Evolutionary conservation across 2,888 invertebrate genomes (phyloP), one percentile per base, ranked within the genome.

Genomic region (Conistra vaccinii): DNA sequence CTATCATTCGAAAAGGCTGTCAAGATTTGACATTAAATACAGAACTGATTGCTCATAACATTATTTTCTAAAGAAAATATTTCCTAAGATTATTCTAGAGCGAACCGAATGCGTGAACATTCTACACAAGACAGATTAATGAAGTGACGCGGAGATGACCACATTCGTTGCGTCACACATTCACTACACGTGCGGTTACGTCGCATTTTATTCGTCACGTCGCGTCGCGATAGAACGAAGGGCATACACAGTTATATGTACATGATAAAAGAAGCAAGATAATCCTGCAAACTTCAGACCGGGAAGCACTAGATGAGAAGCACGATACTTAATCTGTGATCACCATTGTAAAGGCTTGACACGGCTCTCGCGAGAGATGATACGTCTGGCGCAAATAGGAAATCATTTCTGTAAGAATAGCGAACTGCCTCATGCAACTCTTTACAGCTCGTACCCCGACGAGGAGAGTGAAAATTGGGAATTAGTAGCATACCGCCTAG

Each of bases 101-200:
- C 35, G 69, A 12, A 58, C n/a, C 17, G 53, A 69, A 66, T 42
- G 53, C 32, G 63, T 60, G 26, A 61, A 10, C 58, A 45, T 35
- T 29, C 26, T 51, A 69, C 45, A 66, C 29, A 62, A 79, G 67
- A 58, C 55, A 76, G 55, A 71, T 67, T 65, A 60, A 83, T 77
- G 53, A 39, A 69, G 65, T 84, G 85, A 76, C 85, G 85, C 71
- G 65, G 20, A 10, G 48, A 9, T 57, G 35, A 65, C 75, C 69
- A 55, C 61, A 55, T 55, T 1, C n/a, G 42, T 62, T 42, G 35
- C 81, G 82, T 82, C 85, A 80, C 69, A 39, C 20, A 48, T 42
- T 29, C 45, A n/a, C 42, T 69, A 72, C 76, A 80, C 81, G 82
- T 76, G 85, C 20, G 5, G 62, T 57, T 74, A 76, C 76, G 82